Conservation (phyloP, 2,888 invertebrate species). For the Tetropium fuscum region DNA sequence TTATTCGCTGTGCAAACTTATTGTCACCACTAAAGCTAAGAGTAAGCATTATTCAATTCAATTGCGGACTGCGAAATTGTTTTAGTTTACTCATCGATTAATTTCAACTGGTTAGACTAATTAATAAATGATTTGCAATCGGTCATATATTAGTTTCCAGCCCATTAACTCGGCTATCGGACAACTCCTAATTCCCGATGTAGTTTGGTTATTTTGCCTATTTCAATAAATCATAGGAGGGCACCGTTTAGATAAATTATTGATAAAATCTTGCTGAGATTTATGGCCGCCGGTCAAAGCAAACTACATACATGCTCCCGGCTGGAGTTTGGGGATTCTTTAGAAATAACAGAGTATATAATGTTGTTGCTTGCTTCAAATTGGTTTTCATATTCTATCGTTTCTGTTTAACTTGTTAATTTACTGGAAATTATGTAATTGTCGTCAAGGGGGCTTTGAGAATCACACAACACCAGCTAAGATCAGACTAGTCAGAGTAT, state of each 20-base stretch:
- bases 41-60: slow-evolving; percentile 15
- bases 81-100: slow-evolving; percentile 40
- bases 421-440: no score
- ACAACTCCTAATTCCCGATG: slow-evolving; percentile 38
- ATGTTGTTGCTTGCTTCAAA: no score
- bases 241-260: slow-evolving; percentile 20
- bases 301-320: no score
- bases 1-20: neutral
- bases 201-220: slow-evolving; percentile 35
- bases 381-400: no score
- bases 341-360: no score
- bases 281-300: slow-evolving; percentile 8
- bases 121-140: slow-evolving; percentile 49
- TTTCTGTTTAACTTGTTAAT: no score
- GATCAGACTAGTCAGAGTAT: no score
- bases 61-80: slow-evolving; percentile 20
- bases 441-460: no score
- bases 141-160: slow-evolving; percentile 45
- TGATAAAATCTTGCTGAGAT: slow-evolving; percentile 29
- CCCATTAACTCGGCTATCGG: slow-evolving; percentile 45
- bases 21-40: neutral
- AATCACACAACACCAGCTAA: no score
- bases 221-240: slow-evolving; percentile 28
- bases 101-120: slow-evolving; percentile 46
- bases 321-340: no score